These are phyloP conservation scores for Steinernema scapterisci DNA, from an alignment of 2,888 invertebrate species.

Conservation along the genomic window DNA sequence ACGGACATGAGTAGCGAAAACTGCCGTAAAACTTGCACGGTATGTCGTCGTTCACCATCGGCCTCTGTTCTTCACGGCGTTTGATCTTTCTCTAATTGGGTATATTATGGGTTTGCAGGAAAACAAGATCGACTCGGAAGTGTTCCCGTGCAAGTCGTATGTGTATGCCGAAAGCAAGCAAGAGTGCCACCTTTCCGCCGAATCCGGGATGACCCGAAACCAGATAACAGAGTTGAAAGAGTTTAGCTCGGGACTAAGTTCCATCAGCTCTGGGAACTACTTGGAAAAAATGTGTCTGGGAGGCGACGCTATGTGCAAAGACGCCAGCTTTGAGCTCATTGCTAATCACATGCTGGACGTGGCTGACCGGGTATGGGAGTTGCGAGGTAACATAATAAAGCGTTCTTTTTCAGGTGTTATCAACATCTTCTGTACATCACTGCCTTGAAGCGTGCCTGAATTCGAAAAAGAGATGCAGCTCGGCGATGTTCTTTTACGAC, in stretches of 20 bases:
- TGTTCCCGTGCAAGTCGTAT: slow-evolving; percentile 62
- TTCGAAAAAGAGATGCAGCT: slow-evolving; percentile 65
- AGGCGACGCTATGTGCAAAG: slow-evolving; percentile 55
- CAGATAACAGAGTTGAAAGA: slow-evolving; percentile 20
- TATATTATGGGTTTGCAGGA: slow-evolving; percentile 39
- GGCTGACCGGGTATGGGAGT: slow-evolving; percentile 47
- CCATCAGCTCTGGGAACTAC: slow-evolving; percentile 59
- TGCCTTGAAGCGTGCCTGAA: slow-evolving; percentile 59
- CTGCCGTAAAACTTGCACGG: slow-evolving; percentile 43
- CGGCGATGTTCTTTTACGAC: slow-evolving; percentile 58
- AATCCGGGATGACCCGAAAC: slow-evolving; percentile 46
- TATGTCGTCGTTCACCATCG: slow-evolving; percentile 26
- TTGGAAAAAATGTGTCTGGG: slow-evolving; percentile 63
- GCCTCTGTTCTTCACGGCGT: neutral
- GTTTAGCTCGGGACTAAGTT: slow-evolving; percentile 49
- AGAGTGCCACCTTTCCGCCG: slow-evolving; percentile 62
- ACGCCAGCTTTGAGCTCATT: slow-evolving; percentile 59
- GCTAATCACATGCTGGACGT: slow-evolving; percentile 55
- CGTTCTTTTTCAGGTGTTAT: slow-evolving; percentile 37
- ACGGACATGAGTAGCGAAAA: slow-evolving; percentile 45
- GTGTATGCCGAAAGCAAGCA: slow-evolving; percentile 55
- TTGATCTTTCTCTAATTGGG: neutral
- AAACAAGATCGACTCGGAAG: slow-evolving; percentile 56
- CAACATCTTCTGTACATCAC: slow-evolving; percentile 48
- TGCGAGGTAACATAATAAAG: neutral